Conservation (phyloP, 2,797 vertebrate genomes). For the Gallinago stenura region DNA sequence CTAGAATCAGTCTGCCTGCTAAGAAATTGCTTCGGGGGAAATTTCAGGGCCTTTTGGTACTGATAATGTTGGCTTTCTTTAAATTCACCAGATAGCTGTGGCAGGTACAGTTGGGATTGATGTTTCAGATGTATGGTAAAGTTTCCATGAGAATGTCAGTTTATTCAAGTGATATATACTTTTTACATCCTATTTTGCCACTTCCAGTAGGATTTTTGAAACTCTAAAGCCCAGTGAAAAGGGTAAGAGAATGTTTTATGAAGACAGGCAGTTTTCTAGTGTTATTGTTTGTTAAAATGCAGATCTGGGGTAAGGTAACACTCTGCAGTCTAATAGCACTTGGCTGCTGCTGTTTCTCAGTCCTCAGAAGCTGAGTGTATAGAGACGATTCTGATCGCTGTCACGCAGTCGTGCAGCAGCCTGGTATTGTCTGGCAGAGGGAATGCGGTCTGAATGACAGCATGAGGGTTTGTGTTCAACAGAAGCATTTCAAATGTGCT, state of each 20-base stretch:
- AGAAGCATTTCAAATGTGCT: constrained; percentile 33
- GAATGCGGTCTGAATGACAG: constrained; percentile 10
- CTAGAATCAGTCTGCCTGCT: background rate
- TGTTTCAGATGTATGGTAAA: background rate
- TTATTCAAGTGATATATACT: background rate
- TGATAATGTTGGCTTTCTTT: background rate
- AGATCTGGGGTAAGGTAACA: background rate
- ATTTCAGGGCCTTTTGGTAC: background rate
- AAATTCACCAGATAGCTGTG: background rate
- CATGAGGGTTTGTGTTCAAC: background rate
- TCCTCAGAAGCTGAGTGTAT: background rate
- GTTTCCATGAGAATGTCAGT: background rate
- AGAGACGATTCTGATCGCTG: background rate
- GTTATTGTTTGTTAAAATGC: background rate
- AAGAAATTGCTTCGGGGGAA: background rate
- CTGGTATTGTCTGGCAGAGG: background rate
- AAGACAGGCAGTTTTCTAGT: background rate
- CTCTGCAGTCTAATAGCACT: background rate
- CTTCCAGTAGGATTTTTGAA: background rate
- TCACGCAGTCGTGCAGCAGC: background rate
- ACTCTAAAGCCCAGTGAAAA: background rate
- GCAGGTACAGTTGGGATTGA: background rate
- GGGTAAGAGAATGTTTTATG: background rate
- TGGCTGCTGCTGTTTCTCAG: background rate
- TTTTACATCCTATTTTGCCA: background rate